These are phyloP conservation scores for Desmodus rotundus DNA, from an alignment of 2,113 vertebrate species.

Conservation along the genomic window DNA sequence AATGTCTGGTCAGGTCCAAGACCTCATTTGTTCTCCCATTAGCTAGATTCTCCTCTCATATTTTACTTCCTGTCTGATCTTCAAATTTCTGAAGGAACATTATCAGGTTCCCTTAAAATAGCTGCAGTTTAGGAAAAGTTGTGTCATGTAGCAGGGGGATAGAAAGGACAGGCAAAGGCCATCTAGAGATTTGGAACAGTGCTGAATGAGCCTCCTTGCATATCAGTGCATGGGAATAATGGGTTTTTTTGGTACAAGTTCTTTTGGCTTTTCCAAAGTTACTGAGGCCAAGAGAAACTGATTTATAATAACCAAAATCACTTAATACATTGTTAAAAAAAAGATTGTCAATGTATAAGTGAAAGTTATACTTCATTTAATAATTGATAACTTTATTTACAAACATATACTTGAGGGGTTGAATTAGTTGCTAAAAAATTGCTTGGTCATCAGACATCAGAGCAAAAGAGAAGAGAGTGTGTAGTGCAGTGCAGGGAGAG, in stretches of 20 bases:
- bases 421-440: conserved; percentile 60
- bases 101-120: not conserved
- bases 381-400: conserved; percentile 48
- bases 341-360: not conserved
- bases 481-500: not conserved
- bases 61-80: not conserved
- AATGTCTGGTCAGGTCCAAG: not conserved
- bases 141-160: too few relatives aligned
- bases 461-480: conserved; percentile 31
- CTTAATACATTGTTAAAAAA: conserved; percentile 36
- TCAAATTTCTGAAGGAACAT: not conserved
- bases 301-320: conserved; percentile 26
- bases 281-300: not conserved
- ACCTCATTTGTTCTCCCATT: not conserved
- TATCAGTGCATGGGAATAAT: not conserved
- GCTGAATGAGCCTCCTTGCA: rapidly evolving
- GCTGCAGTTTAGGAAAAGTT: not conserved
- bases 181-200: not conserved
- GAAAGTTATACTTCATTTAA: conserved; percentile 28
- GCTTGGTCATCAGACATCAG: conserved; percentile 44
- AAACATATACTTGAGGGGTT: conserved; percentile 17
- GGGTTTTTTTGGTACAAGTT: not conserved
- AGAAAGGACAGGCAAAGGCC: not conserved
- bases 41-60: not conserved
- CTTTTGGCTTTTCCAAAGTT: conserved; percentile 29